phyloP scores from a whole-genome alignment of 2,113 vertebrate genomes.

The Geococcyx californianus region DNA sequence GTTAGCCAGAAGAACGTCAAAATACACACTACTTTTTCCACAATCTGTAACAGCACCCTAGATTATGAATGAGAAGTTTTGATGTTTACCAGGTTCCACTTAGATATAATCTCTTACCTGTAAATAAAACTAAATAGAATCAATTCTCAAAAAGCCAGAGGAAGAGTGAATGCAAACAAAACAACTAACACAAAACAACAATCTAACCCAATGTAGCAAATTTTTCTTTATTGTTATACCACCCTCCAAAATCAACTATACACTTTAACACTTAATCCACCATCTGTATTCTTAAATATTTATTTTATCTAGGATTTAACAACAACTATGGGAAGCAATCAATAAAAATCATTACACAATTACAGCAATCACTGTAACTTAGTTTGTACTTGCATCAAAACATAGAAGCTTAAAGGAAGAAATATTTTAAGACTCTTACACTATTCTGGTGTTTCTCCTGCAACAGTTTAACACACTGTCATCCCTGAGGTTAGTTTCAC shows the following conservation, averaged over 20 bases:
- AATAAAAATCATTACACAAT: background rate
- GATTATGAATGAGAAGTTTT: background rate
- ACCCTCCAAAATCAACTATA: background rate
- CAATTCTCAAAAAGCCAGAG: background rate
- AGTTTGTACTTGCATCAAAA: background rate
- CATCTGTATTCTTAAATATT: background rate
- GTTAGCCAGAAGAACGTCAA: constrained; percentile 16
- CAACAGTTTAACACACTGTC: background rate
- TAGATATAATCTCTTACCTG: background rate
- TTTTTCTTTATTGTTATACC: background rate
- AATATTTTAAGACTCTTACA: background rate
- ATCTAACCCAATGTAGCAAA: background rate
- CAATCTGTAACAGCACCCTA: background rate
- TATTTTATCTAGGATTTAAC: constrained; percentile 7
- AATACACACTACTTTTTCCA: background rate
- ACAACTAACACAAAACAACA: background rate
- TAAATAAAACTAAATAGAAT: background rate
- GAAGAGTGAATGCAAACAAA: background rate
- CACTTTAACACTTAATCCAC: background rate
- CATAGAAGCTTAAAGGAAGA: background rate
- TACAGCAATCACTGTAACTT: background rate
- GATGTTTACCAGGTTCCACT: background rate
- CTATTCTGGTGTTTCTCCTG: background rate
- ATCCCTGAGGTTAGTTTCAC: background rate
- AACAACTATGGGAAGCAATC: background rate